phyloP scores from a whole-genome alignment of 2,797 vertebrate genomes.

The Clarias laeviceps region DNA sequence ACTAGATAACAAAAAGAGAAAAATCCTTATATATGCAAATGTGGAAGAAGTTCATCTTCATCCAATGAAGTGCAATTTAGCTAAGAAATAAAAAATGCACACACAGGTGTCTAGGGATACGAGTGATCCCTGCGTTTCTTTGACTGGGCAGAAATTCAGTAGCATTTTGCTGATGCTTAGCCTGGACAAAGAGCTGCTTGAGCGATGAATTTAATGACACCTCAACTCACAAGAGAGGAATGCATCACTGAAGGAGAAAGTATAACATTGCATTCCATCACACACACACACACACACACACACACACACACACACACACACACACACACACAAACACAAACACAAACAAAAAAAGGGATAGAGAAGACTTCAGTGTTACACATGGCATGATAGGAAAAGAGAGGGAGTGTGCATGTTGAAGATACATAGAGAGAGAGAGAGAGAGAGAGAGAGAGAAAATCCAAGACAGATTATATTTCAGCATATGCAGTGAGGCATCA shows the following conservation, averaged over 20 bases:
- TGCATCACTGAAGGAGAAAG: slow-evolving; percentile 43
- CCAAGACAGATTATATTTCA: slow-evolving; percentile 56
- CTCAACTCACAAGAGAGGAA: slow-evolving; percentile 57
- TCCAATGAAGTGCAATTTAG: slow-evolving; percentile 27
- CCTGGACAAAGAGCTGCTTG: slow-evolving; percentile 60
- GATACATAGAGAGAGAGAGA: slow-evolving; percentile 45
- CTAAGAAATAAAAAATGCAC: slow-evolving; percentile 53
- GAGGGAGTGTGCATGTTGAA: slow-evolving; percentile 41
- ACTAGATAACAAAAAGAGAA: slow-evolving; percentile 11
- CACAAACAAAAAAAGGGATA: slow-evolving; percentile 46
- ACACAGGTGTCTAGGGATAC: slow-evolving; percentile 36
- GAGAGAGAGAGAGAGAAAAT: slow-evolving; percentile 26
- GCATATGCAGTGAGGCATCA: slow-evolving; percentile 65
- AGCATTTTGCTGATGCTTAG: slow-evolving; percentile 38
- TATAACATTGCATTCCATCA: slow-evolving; percentile 33
- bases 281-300: slow-evolving; percentile 12
- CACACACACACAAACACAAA: slow-evolving; percentile 9
- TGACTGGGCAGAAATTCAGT: slow-evolving; percentile 50
- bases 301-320: not conserved
- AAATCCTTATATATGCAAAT: slow-evolving; percentile 7
- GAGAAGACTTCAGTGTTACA: not conserved
- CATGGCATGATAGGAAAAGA: not conserved
- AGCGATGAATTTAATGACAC: slow-evolving; percentile 55
- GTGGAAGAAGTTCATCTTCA: slow-evolving; percentile 5
- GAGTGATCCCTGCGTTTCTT: slow-evolving; percentile 49